A percentile compares a stretch with the other conserved stretches of the same genome.
Evolutionary conservation across 2,113 vertebrate species (phyloP).

Genomic region (Sturnus vulgaris): DNA sequence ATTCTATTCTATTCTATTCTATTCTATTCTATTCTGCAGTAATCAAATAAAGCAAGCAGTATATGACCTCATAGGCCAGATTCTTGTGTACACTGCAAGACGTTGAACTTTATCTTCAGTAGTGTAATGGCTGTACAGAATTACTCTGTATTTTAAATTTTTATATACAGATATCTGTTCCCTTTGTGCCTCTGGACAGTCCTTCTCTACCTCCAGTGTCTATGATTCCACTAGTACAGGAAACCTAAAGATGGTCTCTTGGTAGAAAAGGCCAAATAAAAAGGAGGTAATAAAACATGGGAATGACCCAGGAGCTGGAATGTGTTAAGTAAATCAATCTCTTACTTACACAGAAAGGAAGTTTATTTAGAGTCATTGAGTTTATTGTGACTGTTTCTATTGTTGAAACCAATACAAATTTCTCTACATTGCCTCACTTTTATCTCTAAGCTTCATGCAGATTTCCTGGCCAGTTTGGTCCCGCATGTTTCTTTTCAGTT

Average conservation of each 20-base stretch:
- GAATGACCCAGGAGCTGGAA: not conserved
- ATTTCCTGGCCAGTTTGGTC: not conserved
- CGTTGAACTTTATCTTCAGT: accelerated
- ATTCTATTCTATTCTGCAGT: accelerated
- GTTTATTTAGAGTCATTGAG: not conserved
- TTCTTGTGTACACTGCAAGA: not conserved
- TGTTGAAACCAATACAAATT: not conserved
- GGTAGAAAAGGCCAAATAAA: not conserved
- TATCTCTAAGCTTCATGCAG: not conserved
- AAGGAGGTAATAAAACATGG: not conserved
- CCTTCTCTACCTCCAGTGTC: not conserved
- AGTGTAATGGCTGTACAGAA: not conserved
- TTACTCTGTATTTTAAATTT: not conserved
- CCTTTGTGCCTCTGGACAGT: not conserved
- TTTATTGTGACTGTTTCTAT: not conserved
- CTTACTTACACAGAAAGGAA: not conserved
- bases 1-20: not conserved
- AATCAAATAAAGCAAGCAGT: not conserved
- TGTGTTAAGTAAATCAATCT: not conserved
- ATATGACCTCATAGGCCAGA: not conserved
- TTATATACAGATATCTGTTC: not conserved
- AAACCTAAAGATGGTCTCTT: not conserved
- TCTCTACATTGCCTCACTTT: not conserved
- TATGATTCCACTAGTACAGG: not conserved
- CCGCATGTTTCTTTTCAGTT: not conserved